Conservation (phyloP, 2,888 invertebrate genomes). For the Alloplasta piceator region DNA sequence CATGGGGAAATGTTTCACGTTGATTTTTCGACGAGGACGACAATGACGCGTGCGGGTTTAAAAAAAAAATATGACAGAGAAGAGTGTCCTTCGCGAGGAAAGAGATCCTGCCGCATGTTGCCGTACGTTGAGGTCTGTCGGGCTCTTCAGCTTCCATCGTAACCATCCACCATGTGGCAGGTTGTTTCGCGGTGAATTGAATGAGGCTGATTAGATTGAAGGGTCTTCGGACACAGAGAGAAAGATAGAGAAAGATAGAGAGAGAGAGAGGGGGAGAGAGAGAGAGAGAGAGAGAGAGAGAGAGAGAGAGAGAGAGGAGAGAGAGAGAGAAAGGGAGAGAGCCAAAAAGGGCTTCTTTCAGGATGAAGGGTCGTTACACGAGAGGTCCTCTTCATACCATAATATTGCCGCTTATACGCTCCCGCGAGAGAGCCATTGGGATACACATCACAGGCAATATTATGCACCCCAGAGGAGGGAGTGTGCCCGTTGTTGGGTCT, state of each 20-base stretch:
- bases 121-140: slow-evolving; percentile 52
- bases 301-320: slow-evolving; percentile 34
- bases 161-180: slow-evolving; percentile 77
- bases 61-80: slow-evolving; percentile 34
- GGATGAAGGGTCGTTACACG: slow-evolving; percentile 76
- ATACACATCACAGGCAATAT: slow-evolving; percentile 26
- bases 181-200: slow-evolving; percentile 79
- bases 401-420: slow-evolving; percentile 62
- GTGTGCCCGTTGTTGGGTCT: slow-evolving; percentile 47
- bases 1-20: slow-evolving; percentile 11
- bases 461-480: slow-evolving; percentile 34
- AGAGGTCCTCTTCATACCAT: slow-evolving; percentile 59
- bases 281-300: slow-evolving; percentile 44
- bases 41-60: slow-evolving; percentile 53
- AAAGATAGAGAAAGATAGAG: slow-evolving; percentile 34
- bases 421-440: slow-evolving; percentile 36
- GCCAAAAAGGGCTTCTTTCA: slow-evolving; percentile 69
- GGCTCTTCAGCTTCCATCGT: slow-evolving; percentile 44
- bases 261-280: slow-evolving; percentile 42
- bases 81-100: slow-evolving; percentile 4
- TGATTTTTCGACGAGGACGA: slow-evolving; percentile 45
- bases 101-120: slow-evolving; percentile 27
- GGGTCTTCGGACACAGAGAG: slow-evolving; percentile 67
- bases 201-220: slow-evolving; percentile 80
- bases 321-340: slow-evolving; percentile 46